Base-by-base conservation (phyloP, 37 sponge, comb jelly and placozoan genomes). In the Dysidea cf. avara region DNA sequence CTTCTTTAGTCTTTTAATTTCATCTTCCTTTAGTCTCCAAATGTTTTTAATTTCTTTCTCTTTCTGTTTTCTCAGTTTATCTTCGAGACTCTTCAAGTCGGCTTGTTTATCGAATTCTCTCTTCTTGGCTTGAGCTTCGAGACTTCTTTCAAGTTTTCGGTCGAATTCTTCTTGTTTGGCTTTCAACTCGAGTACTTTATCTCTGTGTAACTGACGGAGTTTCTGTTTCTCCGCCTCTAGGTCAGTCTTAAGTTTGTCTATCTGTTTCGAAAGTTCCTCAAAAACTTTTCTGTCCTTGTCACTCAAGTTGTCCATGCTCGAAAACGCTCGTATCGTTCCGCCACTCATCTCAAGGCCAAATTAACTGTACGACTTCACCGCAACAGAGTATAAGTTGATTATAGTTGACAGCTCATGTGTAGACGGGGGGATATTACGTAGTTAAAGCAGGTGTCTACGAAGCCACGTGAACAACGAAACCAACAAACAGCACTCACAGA, bases 221-320 rank as follows among this genome's bases (percentile, higher is more conserved):
- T 76, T 90, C 32, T 64, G 36, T 32, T 71, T 84, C 76, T 90
- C 90, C 25, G 66, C 68, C 54, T 84, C 90, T 18, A 84, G 26
- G 1, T 83, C 78, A 0, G 59, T 55, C 20, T 72, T 83, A 1
- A 66, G 66, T 37, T 84, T 78, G 39, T 47, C 31, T 11, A 84
- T 58, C 78, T 77, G 85, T 28, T 60, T 69, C 60, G 40, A 63
- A 46, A 90, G 74, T 11, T 90, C 90, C 29, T 80, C 82, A 11
- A 90, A 43, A 12, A 43, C 7, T 43, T 43, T 43, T 9, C 46
- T 43, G 9, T 43, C 46, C 46, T 43, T 43, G 7, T 12, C 46
- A 9, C 7, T 12, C 46, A 43, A 43, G 46, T 43, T 43, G 9
- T 43, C 46, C 46, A 43, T 43, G 9, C 46, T 43, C 7, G 46